Conservation (phyloP, 2,797 vertebrate species). For the Oreortyx pictus region DNA sequence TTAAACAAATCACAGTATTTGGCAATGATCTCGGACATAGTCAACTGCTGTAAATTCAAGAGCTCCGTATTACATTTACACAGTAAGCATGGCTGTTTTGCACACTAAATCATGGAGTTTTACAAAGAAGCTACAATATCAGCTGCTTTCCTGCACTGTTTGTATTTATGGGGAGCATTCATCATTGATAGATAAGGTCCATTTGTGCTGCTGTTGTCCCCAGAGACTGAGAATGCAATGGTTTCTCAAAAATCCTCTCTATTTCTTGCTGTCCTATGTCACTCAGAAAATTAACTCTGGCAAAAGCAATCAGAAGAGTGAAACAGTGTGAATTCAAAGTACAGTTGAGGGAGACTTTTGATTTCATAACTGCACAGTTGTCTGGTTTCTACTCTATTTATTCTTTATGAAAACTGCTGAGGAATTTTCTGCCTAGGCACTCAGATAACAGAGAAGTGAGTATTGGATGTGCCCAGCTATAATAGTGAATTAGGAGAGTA, state of each 20-base stretch:
- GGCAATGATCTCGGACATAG: not conserved
- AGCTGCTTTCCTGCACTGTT: conserved; percentile 47
- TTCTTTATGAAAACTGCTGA: not conserved
- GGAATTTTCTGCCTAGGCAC: not conserved
- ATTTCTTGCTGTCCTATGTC: not conserved
- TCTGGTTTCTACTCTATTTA: not conserved
- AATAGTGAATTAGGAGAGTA: not conserved
- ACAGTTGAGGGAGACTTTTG: not conserved
- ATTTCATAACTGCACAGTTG: not conserved
- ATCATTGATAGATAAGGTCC: conserved; percentile 8
- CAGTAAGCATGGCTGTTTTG: not conserved
- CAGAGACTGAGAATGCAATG: not conserved
- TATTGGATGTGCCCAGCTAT: not conserved
- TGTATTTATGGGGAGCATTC: conserved; percentile 28
- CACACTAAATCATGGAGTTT: conserved; percentile 16
- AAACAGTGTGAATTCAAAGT: not conserved
- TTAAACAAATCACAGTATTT: not conserved
- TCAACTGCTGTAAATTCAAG: not conserved
- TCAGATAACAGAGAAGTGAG: not conserved
- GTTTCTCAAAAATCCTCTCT: conserved; percentile 5
- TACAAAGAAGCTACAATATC: conserved; percentile 53
- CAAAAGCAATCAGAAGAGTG: not conserved
- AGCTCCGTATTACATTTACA: not conserved
- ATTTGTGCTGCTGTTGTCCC: conserved; percentile 6
- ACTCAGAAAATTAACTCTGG: not conserved